phyloP scores from a whole-genome alignment of 1,140 invertebrate genomes.

The Brachionus paranguensis region DNA sequence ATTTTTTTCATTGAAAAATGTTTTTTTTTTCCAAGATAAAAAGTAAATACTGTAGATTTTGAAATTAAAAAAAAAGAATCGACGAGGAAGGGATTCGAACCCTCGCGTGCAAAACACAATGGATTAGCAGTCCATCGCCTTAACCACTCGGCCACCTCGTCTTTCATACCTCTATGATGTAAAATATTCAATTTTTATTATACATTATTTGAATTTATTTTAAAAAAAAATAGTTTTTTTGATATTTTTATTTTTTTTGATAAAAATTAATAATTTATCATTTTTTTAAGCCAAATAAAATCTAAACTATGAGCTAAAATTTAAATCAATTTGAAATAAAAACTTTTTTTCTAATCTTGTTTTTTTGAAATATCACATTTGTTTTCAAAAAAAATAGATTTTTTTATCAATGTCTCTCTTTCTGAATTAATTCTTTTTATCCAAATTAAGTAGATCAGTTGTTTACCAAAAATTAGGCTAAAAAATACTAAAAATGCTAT shows the following conservation, averaged over 20 bases:
- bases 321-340: neutral
- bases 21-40: too few relatives aligned
- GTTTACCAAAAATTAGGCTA: neutral
- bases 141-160: conserved; percentile 36
- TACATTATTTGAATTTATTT: too few relatives aligned
- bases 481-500: neutral
- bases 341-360: neutral
- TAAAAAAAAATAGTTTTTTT: too few relatives aligned
- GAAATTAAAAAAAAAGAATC: neutral
- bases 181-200: too few relatives aligned
- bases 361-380: neutral
- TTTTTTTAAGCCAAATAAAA: too few relatives aligned
- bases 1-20: too few relatives aligned
- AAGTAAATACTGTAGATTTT: too few relatives aligned
- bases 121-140: conserved; percentile 29
- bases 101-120: neutral
- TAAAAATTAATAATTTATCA: too few relatives aligned
- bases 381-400: neutral
- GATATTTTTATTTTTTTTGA: too few relatives aligned
- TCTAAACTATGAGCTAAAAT: neutral
- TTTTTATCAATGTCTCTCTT: neutral
- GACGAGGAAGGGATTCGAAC: conserved; percentile 22
- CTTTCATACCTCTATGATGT: neutral
- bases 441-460: neutral
- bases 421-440: neutral